phyloP scores from a whole-genome alignment of 1,140 invertebrate species.

The Gonioctena quinquepunctata region DNA sequence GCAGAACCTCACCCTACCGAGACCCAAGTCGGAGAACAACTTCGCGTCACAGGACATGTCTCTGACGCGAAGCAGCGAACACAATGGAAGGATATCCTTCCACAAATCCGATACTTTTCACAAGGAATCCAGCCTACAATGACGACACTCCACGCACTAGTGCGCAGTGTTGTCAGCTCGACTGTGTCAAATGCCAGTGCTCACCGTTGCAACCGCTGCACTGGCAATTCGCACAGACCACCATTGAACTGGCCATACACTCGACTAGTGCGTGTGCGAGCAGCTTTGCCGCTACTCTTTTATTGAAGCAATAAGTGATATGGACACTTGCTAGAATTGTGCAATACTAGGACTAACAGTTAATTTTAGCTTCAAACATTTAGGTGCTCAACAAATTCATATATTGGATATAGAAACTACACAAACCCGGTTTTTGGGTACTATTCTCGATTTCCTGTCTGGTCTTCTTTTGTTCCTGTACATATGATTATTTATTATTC shows the following conservation, averaged over 20 bases:
- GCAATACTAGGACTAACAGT: conserved; percentile 24
- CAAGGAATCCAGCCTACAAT: conserved; percentile 72
- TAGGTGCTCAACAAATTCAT: conserved; percentile 27
- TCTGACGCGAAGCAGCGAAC: conserved; percentile 49
- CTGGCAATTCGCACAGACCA: conserved; percentile 34
- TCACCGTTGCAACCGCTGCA: conserved; percentile 32
- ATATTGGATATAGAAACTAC: conserved; percentile 18
- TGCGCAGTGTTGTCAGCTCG: conserved; percentile 50
- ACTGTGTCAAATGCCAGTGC: conserved; percentile 39
- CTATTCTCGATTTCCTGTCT: not conserved
- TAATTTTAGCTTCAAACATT: conserved; percentile 16
- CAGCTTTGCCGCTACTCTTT: not conserved
- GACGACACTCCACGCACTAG: conserved; percentile 74
- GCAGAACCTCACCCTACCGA: conserved; percentile 64
- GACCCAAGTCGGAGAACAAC: conserved; percentile 83
- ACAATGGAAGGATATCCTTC: conserved; percentile 67
- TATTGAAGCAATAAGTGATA: conserved; percentile 24
- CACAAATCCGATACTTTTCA: conserved; percentile 79
- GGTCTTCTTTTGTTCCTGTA: not conserved
- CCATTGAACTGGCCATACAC: conserved; percentile 24
- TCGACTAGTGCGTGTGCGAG: conserved; percentile 16
- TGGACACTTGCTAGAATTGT: conserved; percentile 28
- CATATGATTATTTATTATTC: not conserved
- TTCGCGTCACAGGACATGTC: conserved; percentile 66
- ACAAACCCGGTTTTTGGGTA: conserved; percentile 27